phyloP scores from a whole-genome alignment of 1,140 invertebrate genomes.

The Batillaria attramentaria region DNA sequence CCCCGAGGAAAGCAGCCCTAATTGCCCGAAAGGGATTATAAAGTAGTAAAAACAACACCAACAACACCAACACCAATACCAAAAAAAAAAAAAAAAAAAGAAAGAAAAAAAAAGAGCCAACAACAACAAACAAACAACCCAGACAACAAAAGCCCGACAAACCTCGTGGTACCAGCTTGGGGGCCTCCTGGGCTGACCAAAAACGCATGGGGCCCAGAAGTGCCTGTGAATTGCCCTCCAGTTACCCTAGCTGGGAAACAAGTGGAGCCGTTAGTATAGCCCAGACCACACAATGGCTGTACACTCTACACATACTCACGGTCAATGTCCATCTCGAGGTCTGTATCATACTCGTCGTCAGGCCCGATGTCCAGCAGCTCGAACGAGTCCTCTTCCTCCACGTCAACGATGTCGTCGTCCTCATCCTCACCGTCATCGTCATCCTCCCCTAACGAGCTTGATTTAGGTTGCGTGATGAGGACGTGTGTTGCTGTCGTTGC shows the following conservation, averaged over 20 bases:
- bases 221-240: too few relatives aligned
- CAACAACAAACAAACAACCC: too few relatives aligned
- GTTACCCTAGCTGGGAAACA: not conserved
- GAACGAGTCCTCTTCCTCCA: conserved; percentile 4
- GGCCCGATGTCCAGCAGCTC: conserved; percentile 10
- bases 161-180: too few relatives aligned
- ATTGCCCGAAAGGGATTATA: too few relatives aligned
- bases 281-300: not conserved
- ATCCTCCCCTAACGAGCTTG: not conserved
- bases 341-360: conserved; percentile 60
- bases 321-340: conserved; percentile 60
- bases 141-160: too few relatives aligned
- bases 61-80: too few relatives aligned
- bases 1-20: too few relatives aligned
- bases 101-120: too few relatives aligned
- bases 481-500: not conserved
- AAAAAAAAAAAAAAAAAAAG: too few relatives aligned
- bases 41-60: too few relatives aligned
- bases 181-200: too few relatives aligned
- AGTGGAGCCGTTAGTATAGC: not conserved
- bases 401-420: not conserved
- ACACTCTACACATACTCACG: conserved; percentile 45
- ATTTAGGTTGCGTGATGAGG: conserved; percentile 10
- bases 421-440: not conserved
- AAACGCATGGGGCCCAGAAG: too few relatives aligned